phyloP scores from a whole-genome alignment of 2,113 vertebrate species.

The Eulemur macaco region DNA sequence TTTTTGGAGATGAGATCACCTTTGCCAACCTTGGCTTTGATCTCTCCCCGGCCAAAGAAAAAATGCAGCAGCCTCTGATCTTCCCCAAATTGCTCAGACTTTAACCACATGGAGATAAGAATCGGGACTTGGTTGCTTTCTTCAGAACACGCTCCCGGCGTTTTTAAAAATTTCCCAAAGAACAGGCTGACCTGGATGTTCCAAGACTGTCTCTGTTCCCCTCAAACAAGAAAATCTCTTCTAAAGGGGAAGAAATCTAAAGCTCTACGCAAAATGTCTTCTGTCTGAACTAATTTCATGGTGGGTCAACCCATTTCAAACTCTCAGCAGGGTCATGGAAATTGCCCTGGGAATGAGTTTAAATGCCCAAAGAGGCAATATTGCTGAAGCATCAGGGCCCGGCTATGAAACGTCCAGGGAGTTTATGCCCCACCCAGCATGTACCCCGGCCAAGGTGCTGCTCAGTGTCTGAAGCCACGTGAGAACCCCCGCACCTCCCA shows the following conservation, averaged over 20 bases:
- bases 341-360: neutral
- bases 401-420: too few relatives aligned
- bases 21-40: neutral
- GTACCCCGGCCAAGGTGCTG: fast-evolving
- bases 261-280: neutral
- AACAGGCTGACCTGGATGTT: neutral
- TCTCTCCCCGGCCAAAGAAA: neutral
- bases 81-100: neutral
- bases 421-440: too few relatives aligned
- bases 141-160: neutral
- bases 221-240: neutral
- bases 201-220: neutral
- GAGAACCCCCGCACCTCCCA: neutral
- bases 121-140: neutral
- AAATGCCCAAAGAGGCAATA: fast-evolving
- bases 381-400: neutral
- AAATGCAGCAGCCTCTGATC: neutral
- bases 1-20: neutral
- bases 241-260: fast-evolving
- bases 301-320: neutral
- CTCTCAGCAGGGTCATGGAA: neutral
- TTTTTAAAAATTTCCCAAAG: neutral
- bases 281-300: neutral
- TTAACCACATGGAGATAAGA: neutral
- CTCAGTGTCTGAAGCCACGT: fast-evolving